These are phyloP conservation scores for Notocelia uddmanniana DNA, from an alignment of 2,888 invertebrate genomes.

Conservation along the genomic window DNA sequence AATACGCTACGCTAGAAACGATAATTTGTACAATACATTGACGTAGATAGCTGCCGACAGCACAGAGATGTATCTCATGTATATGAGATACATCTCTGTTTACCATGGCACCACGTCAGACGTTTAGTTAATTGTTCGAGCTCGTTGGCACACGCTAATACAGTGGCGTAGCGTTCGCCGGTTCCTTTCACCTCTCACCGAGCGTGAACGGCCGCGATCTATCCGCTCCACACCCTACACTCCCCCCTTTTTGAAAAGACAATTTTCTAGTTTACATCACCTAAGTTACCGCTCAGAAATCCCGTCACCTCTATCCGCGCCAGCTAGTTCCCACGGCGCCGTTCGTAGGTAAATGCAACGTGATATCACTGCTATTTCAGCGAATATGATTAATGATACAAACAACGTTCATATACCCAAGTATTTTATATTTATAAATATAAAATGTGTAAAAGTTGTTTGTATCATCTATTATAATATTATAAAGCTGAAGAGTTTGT, in stretches of 20 bases:
- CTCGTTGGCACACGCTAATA: constrained; percentile 79
- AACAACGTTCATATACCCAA: constrained; percentile 27
- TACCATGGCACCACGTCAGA: constrained; percentile 66
- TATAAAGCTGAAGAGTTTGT: too few relatives aligned
- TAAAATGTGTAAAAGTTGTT: too few relatives aligned
- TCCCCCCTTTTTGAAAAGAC: constrained; percentile 51
- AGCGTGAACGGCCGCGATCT: constrained; percentile 74
- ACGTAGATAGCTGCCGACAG: neutral
- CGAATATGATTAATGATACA: constrained; percentile 42
- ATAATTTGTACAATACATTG: constrained; percentile 2
- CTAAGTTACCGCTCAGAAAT: constrained; percentile 26
- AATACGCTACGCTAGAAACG: neutral
- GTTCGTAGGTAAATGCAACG: constrained; percentile 47
- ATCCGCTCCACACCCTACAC: constrained; percentile 49
- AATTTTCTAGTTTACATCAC: constrained; percentile 44
- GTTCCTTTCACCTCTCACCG: constrained; percentile 85
- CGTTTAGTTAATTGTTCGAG: constrained; percentile 82
- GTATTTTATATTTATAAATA: too few relatives aligned
- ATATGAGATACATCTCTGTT: constrained; percentile 29
- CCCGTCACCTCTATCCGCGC: constrained; percentile 42
- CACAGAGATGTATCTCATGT: too few relatives aligned
- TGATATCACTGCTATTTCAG: constrained; percentile 59
- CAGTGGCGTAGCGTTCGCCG: constrained; percentile 79
- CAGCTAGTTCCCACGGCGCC: constrained; percentile 54
- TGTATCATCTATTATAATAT: too few relatives aligned